Percentiles rank a stretch among this genome's conserved stretches.
phyloP scores from a whole-genome alignment of 2,888 invertebrate genomes.

The Petrolisthes manimaculis region DNA sequence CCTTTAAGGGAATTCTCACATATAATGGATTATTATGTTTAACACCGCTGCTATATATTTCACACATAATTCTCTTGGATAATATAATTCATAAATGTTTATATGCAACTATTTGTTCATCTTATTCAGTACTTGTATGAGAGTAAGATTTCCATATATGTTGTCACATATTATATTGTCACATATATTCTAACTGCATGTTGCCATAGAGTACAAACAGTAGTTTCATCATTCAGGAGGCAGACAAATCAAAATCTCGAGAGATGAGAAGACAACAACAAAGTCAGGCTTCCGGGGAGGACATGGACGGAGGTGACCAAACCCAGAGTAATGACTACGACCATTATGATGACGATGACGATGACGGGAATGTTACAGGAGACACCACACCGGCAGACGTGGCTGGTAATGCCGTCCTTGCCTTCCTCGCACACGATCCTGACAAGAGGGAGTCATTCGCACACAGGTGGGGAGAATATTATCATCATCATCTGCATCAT shows the following conservation, averaged over 20 bases:
- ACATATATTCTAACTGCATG: too few species aligned
- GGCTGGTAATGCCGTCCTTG: constrained; percentile 34
- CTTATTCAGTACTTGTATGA: too few species aligned
- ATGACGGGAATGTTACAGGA: constrained; percentile 28
- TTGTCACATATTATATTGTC: too few species aligned
- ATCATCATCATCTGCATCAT: neutral
- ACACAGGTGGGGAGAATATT: constrained; percentile 28
- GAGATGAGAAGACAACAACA: neutral
- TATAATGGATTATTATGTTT: too few species aligned
- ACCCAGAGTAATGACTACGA: constrained; percentile 5
- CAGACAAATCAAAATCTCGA: neutral
- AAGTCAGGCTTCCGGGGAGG: neutral
- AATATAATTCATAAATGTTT: too few species aligned
- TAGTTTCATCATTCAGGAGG: constrained; percentile 1
- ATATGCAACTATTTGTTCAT: too few species aligned
- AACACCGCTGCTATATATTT: too few species aligned
- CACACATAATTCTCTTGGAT: too few species aligned
- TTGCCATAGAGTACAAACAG: too few species aligned
- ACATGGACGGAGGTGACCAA: neutral
- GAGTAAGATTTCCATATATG: too few species aligned
- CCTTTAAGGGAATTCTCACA: too few species aligned
- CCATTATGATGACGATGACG: constrained; percentile 43
- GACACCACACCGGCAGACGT: constrained; percentile 19
- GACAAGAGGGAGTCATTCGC: constrained; percentile 26
- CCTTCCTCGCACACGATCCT: constrained; percentile 25